A percentile compares a stretch with the other conserved stretches of the same genome.
Evolutionary conservation across 1,140 invertebrate genomes (phyloP).

Genomic region (Aradophagus sp.): DNA sequence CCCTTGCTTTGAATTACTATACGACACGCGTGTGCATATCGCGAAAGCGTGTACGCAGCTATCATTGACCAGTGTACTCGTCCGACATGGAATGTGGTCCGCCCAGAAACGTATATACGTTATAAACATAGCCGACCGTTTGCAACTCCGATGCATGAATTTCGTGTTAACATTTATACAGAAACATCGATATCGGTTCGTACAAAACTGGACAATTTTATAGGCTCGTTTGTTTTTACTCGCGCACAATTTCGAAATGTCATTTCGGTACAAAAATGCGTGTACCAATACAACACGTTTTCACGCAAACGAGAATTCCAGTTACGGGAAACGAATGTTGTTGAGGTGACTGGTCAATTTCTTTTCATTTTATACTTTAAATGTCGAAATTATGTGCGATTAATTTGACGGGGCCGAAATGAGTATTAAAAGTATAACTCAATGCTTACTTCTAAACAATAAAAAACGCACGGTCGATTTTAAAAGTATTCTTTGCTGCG

Average conservation of each 20-base stretch:
- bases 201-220: constrained; percentile 24
- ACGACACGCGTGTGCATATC: constrained; percentile 57
- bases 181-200: constrained; percentile 22
- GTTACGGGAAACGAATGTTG: too few species aligned
- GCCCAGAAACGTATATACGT: constrained; percentile 59
- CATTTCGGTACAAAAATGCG: too few species aligned
- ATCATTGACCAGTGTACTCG: constrained; percentile 66
- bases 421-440: too few species aligned
- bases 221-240: not conserved
- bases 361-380: too few species aligned
- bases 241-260: not conserved
- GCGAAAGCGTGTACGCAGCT: constrained; percentile 60
- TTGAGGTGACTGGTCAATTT: too few species aligned
- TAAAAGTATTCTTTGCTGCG: too few species aligned
- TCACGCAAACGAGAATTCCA: too few species aligned
- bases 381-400: too few species aligned
- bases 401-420: too few species aligned
- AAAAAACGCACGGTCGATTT: too few species aligned
- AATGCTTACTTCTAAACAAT: too few species aligned
- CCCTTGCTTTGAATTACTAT: constrained; percentile 53
- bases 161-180: constrained; percentile 42
- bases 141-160: constrained; percentile 41
- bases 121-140: constrained; percentile 49
- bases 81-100: constrained; percentile 73
- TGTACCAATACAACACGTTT: too few species aligned